Conservation (phyloP, 1,140 invertebrate species). For the Tetramorium parvispinum region DNA sequence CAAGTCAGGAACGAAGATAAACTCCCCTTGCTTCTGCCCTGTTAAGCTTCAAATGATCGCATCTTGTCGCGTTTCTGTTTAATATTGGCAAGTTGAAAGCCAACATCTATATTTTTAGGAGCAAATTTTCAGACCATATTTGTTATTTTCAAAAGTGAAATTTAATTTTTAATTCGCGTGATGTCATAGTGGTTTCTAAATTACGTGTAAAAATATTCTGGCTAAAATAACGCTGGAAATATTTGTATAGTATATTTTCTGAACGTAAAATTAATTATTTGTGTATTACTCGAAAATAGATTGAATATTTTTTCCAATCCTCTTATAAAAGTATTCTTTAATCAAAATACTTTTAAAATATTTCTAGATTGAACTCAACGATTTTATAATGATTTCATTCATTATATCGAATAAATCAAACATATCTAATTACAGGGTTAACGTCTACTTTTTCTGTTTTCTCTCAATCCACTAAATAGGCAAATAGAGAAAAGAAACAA, state of each 20-base stretch:
- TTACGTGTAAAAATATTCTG: background rate
- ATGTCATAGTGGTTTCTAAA: background rate
- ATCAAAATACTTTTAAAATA: background rate
- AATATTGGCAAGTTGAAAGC: constrained; percentile 9
- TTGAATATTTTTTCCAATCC: background rate
- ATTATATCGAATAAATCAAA: background rate
- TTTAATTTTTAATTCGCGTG: background rate
- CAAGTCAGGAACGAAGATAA: constrained; percentile 44
- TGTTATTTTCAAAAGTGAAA: background rate
- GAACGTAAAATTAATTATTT: background rate
- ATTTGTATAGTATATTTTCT: background rate
- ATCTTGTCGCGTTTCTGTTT: constrained; percentile 27
- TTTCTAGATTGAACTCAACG: background rate
- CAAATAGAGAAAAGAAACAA: background rate
- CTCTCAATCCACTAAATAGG: background rate
- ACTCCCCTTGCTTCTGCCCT: constrained; percentile 7
- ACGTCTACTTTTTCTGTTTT: background rate
- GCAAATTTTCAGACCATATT: background rate
- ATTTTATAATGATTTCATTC: background rate
- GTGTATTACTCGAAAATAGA: background rate
- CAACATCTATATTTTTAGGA: background rate
- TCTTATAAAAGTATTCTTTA: background rate
- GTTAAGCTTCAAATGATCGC: constrained; percentile 35
- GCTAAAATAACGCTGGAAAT: background rate
- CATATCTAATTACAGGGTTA: background rate